Evolutionary conservation across 2,113 vertebrate genomes (phyloP), one percentile per base, ranked within the genome.

Genomic region (Etheostoma cragini): DNA sequence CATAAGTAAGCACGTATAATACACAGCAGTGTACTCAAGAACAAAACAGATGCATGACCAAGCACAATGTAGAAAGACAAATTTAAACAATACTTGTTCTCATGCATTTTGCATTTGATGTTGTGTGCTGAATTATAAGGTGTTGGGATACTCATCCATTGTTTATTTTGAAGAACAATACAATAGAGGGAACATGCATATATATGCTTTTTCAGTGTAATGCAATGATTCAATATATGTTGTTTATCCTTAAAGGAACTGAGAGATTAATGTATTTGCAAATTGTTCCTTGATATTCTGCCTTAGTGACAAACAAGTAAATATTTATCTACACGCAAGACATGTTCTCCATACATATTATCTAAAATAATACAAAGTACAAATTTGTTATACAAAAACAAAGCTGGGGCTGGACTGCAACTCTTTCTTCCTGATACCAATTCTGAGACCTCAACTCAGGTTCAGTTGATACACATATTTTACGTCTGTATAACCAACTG

Each of bases 51-150:
- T 60, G 57, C 49, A 21, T 57, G 24, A 6, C 12, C 38, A 16
- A 22, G 24, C 47, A 49, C 22, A 42, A n/a, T 42, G 47, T 80
- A n/a, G 26, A 57, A 60, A 26, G 3, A 38, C 45, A 52, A 45
- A 46, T 16, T 72, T 21, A 22, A 67, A 46, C n/a, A 56, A 5
- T 14, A 26, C 3, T 49, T 57, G 17, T 50, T 16, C 45, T 47
- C 22, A 22, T 78, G 57, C 45, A 57, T 57, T 87, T 78, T 53
- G 12, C 71, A 56, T 80, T 49, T 63, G 14, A 67, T 78, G n/a
- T 60, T 42, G 30, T 60, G 33, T 26, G 21, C 11, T 60, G 60
- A 35, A 57, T 63, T 24, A 30, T 57, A 47, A 24, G 21, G 50
- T 24, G 45, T 47, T 60, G 35, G 45, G 19, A 46, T 63, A 45